phyloP scores from a whole-genome alignment of 2,113 vertebrate genomes.

The Hystrix cristata region DNA sequence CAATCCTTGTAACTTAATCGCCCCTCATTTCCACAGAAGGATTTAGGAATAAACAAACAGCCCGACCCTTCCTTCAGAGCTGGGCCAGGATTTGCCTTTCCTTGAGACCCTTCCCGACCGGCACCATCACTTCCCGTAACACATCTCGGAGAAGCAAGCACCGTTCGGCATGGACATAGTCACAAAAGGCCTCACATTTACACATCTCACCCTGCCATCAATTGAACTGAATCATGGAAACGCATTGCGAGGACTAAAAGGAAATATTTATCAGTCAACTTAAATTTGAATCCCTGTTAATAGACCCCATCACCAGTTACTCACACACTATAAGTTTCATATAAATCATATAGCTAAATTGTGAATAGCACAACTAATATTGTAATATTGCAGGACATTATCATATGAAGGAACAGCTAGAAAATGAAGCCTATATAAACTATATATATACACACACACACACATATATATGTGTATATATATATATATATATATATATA shows the following conservation, averaged over 20 bases:
- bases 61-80: background rate
- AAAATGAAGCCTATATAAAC: background rate
- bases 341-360: background rate
- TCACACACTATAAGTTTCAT: background rate
- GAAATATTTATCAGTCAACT: background rate
- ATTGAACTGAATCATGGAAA: background rate
- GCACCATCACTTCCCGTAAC: background rate
- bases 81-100: background rate
- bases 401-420: background rate
- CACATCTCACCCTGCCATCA: background rate
- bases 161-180: background rate
- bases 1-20: background rate
- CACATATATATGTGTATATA: too few species aligned
- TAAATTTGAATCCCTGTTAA: background rate
- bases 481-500: too few species aligned
- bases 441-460: background rate
- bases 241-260: background rate
- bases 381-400: background rate
- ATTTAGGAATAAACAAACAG: background rate
- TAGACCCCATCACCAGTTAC: background rate
- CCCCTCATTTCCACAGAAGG: background rate
- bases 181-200: background rate
- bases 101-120: background rate
- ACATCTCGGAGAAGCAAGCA: background rate
- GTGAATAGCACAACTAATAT: background rate